phyloP scores from a whole-genome alignment of 2,797 vertebrate species.

The Delichon dasypus region DNA sequence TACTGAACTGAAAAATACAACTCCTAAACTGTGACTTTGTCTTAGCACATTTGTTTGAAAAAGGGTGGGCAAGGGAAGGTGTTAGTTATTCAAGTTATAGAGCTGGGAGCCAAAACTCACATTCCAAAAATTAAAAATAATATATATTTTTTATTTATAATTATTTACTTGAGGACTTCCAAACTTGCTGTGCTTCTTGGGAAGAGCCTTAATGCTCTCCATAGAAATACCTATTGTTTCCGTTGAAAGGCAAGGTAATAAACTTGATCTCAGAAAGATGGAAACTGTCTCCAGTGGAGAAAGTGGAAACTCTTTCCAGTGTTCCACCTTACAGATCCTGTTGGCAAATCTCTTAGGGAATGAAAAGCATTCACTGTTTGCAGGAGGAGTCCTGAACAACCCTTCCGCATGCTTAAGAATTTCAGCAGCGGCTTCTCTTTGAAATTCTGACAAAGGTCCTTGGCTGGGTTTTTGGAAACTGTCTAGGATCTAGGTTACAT shows the following conservation, averaged over 20 bases:
- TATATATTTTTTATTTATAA: background rate
- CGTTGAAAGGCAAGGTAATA: background rate
- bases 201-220: background rate
- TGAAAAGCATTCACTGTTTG: background rate
- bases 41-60: background rate
- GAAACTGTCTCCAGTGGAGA: background rate
- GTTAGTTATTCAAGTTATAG: background rate
- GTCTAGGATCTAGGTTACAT: slow-evolving; percentile 18
- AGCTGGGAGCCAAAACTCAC: background rate
- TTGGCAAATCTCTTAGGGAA: background rate
- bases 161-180: background rate
- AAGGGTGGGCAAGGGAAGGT: background rate
- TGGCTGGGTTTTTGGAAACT: slow-evolving; percentile 37
- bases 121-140: background rate
- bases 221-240: background rate
- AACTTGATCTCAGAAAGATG: background rate
- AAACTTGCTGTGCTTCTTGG: background rate
- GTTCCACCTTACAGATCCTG: background rate
- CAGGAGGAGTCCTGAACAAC: slow-evolving; percentile 28
- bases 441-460: slow-evolving; percentile 34
- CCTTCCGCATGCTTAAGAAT: slow-evolving; percentile 24
- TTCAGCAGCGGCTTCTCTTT: slow-evolving; percentile 36
- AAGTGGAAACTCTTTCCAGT: background rate
- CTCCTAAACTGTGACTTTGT: background rate
- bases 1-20: background rate